Base-by-base conservation (phyloP, 2,888 invertebrate genomes). In the Brassicogethes aeneus region DNA sequence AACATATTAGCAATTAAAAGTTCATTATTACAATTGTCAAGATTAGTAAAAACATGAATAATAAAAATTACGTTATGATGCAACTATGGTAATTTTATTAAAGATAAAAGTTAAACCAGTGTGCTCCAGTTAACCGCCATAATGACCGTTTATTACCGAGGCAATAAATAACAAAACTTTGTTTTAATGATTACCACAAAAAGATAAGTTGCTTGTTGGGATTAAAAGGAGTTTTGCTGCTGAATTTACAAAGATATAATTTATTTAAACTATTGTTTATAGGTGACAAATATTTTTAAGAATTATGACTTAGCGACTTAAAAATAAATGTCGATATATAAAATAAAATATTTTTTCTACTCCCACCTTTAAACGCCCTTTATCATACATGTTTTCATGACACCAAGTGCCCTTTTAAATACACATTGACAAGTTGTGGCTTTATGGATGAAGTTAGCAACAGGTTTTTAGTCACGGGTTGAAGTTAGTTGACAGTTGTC, bases 1-100 rank as follows among this genome's bases (percentile, higher is more conserved):
- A n/a, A n/a, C n/a, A n/a, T n/a, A n/a, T n/a, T n/a, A n/a, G 51
- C 51, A 54, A 55, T 55, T 53, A 52, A 51, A 54, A 52, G 42
- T 50, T 47, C 50, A 54, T 55, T 55, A 55, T 49, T 53, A 54
- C 47, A 53, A 51, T 43, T 42, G 43, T 46, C 45, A 52, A 49
- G 52, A 54, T 51, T 52, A 53, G 48, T 42, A 46, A 44, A 48
- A 46, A 46, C 50, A 48, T 49, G 49, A 43, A 52, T 52, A 47
- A 44, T 37, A 40, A 32, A 43, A 37, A 45, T 50, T 42, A 46
- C 44, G 40, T 43, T 44, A 43, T 50, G 44, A 50, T 48, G 42
- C 43, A 23, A 23, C 23, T 5, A 5, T 23, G 23, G 5, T 23
- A 23, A 23, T 23, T 23, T 47, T 51, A 44, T 43, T 10, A 23